A percentile compares a stretch with the other conserved stretches of the same genome.
Conservation (phyloP, 2,888 invertebrate species). For the Brachypterus glaber region DNA sequence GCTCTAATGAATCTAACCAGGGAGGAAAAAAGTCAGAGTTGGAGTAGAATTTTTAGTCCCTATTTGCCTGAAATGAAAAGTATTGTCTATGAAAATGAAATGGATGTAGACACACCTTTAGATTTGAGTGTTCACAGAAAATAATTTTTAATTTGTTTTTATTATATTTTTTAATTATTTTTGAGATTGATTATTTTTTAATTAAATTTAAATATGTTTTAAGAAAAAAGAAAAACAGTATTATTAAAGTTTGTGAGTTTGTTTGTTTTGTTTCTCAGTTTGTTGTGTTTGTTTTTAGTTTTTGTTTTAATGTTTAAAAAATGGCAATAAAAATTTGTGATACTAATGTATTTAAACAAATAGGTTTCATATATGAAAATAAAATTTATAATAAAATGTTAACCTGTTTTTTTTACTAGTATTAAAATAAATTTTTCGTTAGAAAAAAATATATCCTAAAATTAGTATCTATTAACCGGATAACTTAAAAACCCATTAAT, state of each 20-base stretch:
- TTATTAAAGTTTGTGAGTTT: constrained; percentile 15
- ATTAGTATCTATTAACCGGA: too few relatives aligned
- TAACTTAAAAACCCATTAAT: too few relatives aligned
- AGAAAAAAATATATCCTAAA: too few relatives aligned
- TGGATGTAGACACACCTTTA: constrained; percentile 48
- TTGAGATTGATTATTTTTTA: constrained; percentile 25
- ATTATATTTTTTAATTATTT: constrained; percentile 17
- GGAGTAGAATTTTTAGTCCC: constrained; percentile 18
- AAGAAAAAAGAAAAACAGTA: constrained; percentile 13
- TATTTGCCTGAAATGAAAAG: constrained; percentile 12
- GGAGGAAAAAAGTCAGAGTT: constrained; percentile 14
- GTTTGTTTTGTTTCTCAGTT: constrained; percentile 16
- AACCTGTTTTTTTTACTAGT: too few relatives aligned
- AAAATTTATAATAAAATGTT: too few relatives aligned
- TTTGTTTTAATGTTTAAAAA: constrained; percentile 14
- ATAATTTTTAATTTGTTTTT: constrained; percentile 26
- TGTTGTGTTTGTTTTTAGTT: constrained; percentile 14
- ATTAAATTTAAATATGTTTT: constrained; percentile 7
- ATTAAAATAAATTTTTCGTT: too few relatives aligned
- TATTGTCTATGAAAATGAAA: constrained; percentile 21
- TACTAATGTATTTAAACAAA: too few relatives aligned
- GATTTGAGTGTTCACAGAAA: constrained; percentile 52
- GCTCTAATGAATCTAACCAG: constrained; percentile 26
- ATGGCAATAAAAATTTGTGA: constrained; percentile 25
- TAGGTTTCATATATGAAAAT: too few relatives aligned